These are phyloP conservation scores for Aphodius granarius DNA, from an alignment of 2,888 invertebrate genomes.

Conservation along the genomic window DNA sequence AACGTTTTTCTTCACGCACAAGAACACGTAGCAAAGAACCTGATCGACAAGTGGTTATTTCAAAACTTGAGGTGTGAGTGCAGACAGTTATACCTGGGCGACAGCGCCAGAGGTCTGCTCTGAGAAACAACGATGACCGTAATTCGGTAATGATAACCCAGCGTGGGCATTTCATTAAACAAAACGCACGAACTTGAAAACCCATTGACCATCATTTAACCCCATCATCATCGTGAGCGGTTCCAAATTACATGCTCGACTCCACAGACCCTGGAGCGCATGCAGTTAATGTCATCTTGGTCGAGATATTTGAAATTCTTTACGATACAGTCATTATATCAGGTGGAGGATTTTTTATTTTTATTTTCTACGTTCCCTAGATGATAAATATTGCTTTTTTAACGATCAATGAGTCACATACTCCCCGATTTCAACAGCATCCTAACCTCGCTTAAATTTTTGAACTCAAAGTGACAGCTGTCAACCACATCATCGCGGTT, in stretches of 20 bases:
- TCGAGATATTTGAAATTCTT: constrained; percentile 1
- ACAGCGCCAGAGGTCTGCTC: neutral
- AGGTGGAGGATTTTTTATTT: neutral
- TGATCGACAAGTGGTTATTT: too few relatives aligned
- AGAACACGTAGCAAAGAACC: too few relatives aligned
- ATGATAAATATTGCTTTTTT: too few relatives aligned
- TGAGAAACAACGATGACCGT: neutral
- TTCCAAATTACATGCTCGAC: neutral
- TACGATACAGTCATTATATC: neutral
- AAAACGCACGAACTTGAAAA: neutral
- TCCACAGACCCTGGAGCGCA: neutral
- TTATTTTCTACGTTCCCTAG: too few relatives aligned
- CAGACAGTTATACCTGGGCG: neutral
- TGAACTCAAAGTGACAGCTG: constrained; percentile 53
- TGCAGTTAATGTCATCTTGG: neutral
- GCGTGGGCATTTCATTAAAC: neutral
- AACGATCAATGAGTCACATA: neutral
- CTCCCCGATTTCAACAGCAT: neutral
- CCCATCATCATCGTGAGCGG: neutral
- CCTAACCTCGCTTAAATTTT: constrained; percentile 40
- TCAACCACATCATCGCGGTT: constrained; percentile 55
- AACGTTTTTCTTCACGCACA: too few relatives aligned
- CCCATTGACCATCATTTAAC: neutral
- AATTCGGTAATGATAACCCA: neutral
- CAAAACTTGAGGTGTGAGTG: neutral